Percentiles rank a stretch among this genome's conserved stretches.
Evolutionary conservation across 1,140 invertebrate genomes (phyloP).

Genomic region (Musca domestica): DNA sequence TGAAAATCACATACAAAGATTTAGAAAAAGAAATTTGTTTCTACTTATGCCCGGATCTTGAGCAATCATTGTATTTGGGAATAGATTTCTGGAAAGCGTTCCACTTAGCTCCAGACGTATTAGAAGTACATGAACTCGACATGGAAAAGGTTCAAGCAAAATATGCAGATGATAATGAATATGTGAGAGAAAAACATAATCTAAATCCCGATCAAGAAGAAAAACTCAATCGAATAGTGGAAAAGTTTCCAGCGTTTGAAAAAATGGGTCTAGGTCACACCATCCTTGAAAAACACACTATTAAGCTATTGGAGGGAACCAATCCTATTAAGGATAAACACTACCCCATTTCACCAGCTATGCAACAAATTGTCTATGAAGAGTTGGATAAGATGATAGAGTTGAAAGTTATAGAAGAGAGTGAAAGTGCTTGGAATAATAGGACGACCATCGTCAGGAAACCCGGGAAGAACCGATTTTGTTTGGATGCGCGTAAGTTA

Average conservation of each 20-base stretch:
- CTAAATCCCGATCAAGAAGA: background rate
- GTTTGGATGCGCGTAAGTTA: no score
- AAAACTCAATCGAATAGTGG: no score
- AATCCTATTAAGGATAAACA: slow-evolving; percentile 18
- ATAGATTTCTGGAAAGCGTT: background rate
- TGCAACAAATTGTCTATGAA: no score
- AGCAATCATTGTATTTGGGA: background rate
- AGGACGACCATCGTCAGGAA: slow-evolving; percentile 28
- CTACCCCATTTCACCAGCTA: no score
- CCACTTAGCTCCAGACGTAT: no score
- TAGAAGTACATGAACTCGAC: background rate
- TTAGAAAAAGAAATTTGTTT: background rate
- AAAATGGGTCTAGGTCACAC: background rate
- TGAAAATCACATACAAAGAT: background rate
- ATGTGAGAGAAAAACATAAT: background rate
- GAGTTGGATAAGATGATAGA: no score
- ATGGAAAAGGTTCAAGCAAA: background rate
- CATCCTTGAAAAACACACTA: background rate
- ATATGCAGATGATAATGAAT: background rate
- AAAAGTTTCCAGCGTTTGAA: background rate
- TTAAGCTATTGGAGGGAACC: background rate
- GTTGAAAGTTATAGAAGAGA: slow-evolving; percentile 30
- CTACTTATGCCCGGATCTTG: background rate
- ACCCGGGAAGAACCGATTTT: no score
- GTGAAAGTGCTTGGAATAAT: slow-evolving; percentile 22